Evolutionary conservation across 1,140 invertebrate species (phyloP), one percentile per base, ranked within the genome.

Genomic region (Branchinecta lindahli): DNA sequence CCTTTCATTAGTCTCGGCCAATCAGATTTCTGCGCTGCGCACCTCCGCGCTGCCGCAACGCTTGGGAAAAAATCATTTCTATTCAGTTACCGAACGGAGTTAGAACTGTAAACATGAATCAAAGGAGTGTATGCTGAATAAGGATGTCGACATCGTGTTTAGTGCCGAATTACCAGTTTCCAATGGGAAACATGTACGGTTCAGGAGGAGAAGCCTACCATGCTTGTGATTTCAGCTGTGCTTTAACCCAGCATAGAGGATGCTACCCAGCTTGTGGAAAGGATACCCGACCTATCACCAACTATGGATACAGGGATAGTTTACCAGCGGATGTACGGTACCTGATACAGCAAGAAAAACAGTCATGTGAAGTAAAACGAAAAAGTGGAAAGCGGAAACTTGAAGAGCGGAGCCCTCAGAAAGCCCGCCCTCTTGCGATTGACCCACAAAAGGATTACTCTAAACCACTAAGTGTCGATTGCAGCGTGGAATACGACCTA

Each of bases 401-500:
- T 12, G 52, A 61, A 74, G 21, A 46, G 70, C 3, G 69, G 67
- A 47, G 46, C 67, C 52, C 21, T 46, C 47, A 45, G 33, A 46
- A 44, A 18, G 52, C 44, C 33, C 47, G 52, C 18, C 69, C 45
- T 52, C 66, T 66, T 44, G 66, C 70, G 44, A 47, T 71, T 20
- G 70, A 71, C 67, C 72, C 70, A 21, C 67, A 68, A 44, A 72
- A 72, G 79, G 88, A 90, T 79, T 90, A 88, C 80, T 86, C 84
- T 75, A 83, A 86, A 76, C 88, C 88, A 72, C 81, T 90, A 76
- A 87, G 88, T 80, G 88, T 90, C 73, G 88, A 90, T 78, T 89
- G 88, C 80, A 89, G 87, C 81, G 88, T 90, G 70, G 88, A 90
- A 79, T 90, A 90, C 81, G 88, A 90, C 80, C 81, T 90, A 75